phyloP scores from a whole-genome alignment of 2,113 vertebrate species.

The Puma concolor region DNA sequence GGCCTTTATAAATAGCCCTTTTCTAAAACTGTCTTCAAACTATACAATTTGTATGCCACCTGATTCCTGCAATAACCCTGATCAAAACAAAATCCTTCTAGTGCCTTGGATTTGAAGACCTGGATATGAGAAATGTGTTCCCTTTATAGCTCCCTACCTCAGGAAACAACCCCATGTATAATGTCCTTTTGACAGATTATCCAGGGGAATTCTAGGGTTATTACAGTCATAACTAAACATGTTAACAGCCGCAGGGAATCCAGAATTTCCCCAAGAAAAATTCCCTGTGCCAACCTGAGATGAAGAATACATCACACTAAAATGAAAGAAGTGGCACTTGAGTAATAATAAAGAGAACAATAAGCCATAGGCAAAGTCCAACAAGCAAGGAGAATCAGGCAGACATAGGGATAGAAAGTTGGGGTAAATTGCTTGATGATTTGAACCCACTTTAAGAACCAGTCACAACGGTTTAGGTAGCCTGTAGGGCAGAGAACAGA shows the following conservation, averaged over 20 bases:
- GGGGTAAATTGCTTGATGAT: background rate
- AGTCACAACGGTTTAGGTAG: background rate
- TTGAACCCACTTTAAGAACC: conserved; percentile 36
- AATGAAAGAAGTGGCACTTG: background rate
- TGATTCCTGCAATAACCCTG: background rate
- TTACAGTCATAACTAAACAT: conserved; percentile 73
- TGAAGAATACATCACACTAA: conserved; percentile 40
- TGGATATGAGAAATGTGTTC: background rate
- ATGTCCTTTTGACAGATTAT: conserved; percentile 46
- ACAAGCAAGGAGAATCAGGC: background rate
- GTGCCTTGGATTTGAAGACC: background rate
- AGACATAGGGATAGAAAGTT: background rate
- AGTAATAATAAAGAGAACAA: conserved; percentile 38
- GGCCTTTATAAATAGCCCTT: background rate
- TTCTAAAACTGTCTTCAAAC: background rate
- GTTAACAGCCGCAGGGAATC: conserved; percentile 59
- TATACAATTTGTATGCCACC: background rate
- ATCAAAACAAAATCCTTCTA: background rate
- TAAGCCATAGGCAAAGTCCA: conserved; percentile 19
- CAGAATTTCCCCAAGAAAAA: conserved; percentile 58
- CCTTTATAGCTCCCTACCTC: background rate
- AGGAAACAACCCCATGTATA: conserved; percentile 29
- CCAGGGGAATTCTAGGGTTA: conserved; percentile 46
- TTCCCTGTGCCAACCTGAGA: background rate
- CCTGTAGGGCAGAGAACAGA: background rate